Conservation (phyloP, 1,140 invertebrate genomes). For the Elymnias hypermnestra region DNA sequence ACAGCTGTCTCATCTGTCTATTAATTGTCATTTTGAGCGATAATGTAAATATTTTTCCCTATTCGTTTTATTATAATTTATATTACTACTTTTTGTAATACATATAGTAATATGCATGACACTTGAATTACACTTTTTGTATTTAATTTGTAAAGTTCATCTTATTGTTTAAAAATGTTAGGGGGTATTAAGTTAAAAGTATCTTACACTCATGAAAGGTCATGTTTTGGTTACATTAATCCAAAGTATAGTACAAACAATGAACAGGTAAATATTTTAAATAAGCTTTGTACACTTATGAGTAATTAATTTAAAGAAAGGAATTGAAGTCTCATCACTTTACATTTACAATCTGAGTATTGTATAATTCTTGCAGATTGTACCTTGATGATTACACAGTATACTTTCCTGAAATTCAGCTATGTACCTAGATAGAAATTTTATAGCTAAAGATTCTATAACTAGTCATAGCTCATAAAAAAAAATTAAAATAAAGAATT, state of each 20-base stretch:
- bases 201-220: conserved; percentile 52
- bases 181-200: conserved; percentile 54
- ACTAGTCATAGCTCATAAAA: too few species aligned
- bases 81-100: background rate
- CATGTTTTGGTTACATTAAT: conserved; percentile 64
- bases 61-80: background rate
- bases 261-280: conserved; percentile 43
- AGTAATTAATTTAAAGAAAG: too few species aligned
- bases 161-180: conserved; percentile 52
- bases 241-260: conserved; percentile 59
- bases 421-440: too few species aligned
- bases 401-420: too few species aligned
- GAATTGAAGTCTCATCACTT: too few species aligned
- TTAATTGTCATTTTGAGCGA: background rate
- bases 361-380: too few species aligned
- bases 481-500: too few species aligned
- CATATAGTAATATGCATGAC: background rate
- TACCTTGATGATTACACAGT: too few species aligned
- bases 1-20: background rate
- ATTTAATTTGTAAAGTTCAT: conserved; percentile 7
- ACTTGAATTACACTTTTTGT: background rate
- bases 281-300: too few species aligned
- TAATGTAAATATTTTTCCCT: background rate
- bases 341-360: too few species aligned
- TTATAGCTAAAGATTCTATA: too few species aligned